phyloP scores from a whole-genome alignment of 92 coral and sea anemone species.

The Porites lobata region DNA sequence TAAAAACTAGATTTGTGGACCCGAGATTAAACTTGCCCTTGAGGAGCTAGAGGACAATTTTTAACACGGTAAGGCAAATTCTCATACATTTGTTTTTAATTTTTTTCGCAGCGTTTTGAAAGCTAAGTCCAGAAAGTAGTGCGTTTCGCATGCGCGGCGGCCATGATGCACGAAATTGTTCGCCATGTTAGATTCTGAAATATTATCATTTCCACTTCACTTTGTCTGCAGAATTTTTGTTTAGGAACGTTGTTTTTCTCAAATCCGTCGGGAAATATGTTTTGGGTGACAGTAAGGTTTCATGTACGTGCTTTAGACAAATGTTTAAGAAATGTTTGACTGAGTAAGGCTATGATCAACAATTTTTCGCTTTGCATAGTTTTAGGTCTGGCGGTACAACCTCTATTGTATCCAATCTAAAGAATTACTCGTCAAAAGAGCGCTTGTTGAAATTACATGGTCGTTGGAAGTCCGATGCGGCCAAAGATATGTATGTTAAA shows the following conservation, averaged over 20 bases:
- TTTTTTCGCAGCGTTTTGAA: no score
- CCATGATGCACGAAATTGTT: no score
- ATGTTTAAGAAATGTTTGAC: not conserved
- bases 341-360: constrained; percentile 44
- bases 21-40: no score
- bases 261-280: not conserved
- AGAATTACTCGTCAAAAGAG: constrained; percentile 33
- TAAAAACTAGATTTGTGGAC: no score
- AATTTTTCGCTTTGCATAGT: constrained; percentile 43
- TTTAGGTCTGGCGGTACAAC: constrained; percentile 63
- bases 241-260: not conserved
- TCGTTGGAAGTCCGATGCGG: constrained; percentile 50
- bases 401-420: constrained; percentile 27
- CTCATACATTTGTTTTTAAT: no score
- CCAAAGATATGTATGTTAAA: no score
- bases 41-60: no score
- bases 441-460: constrained; percentile 10
- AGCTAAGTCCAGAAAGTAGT: no score
- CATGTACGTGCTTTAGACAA: not conserved
- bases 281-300: constrained; percentile 8
- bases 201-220: not conserved
- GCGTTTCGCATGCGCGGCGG: no score
- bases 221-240: not conserved
- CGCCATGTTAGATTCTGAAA: no score
- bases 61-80: no score